Base-by-base conservation (phyloP, 2,797 vertebrate genomes). In the Sus cebifrons region DNA sequence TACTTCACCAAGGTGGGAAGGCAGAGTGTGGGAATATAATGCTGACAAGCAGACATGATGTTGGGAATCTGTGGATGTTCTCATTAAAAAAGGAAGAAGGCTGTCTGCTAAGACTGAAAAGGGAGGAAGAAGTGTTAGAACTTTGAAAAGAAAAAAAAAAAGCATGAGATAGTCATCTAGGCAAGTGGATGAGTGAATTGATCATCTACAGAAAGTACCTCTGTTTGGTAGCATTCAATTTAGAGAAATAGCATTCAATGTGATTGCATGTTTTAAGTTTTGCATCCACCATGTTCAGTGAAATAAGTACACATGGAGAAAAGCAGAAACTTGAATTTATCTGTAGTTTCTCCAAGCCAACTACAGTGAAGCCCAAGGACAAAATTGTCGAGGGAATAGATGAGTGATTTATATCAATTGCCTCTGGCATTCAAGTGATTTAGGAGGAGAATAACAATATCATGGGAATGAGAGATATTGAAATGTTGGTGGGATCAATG, bases 91-190 rank as follows among this genome's bases (percentile, higher is more conserved):
- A 23, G 23, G 83, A 64, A 77, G 11, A 54, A 78, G 23, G 15
- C 13, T 54, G 23, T 89, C 25, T 65, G 13, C 75, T 62, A 79
- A 67, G 7, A 27, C 2, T 82, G 4, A 82, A 20, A 23, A 56
- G 49, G 18, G 23, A 18, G 67, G 65, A 89, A 81, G 32, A 67
- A 25, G 17, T 25, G 27, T 44, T 75, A 18, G 17, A 56, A 89
- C 75, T 95, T 92, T 56, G 20, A 84, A 81, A 89, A 89, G 56
- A 64, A 83, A 87, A 17, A 83, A 87, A 17, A 25, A 64, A 86
- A 10, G 12, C 64, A 0, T 86, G 5, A 90, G 82, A 82, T 29
- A 58, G 56, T 78, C 77, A 78, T 23, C 36, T 86, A 87, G 58
- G 15, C 10, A 27, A 40, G 32, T n/a, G 25, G 52, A 29, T 40